These are phyloP conservation scores for Drosophila suzukii DNA, from an alignment of 1,140 invertebrate species.

Conservation along the genomic window DNA sequence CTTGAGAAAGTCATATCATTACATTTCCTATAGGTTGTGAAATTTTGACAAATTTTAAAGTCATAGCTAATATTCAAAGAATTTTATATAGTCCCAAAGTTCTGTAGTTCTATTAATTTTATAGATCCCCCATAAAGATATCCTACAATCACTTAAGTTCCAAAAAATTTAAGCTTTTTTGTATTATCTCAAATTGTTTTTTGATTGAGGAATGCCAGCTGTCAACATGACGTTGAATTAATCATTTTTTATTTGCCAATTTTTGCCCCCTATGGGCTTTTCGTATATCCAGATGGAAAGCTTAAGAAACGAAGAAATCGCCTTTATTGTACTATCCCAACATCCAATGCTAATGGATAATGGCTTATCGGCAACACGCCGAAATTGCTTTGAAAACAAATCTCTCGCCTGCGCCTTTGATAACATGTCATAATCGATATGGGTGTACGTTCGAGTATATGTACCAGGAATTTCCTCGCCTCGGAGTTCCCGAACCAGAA, in stretches of 20 bases:
- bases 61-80: background rate
- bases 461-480: conserved; percentile 19
- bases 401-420: conserved; percentile 7
- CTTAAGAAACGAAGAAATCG: background rate
- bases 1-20: too few species aligned
- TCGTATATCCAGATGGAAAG: background rate
- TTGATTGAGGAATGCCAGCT: background rate
- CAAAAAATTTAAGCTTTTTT: background rate
- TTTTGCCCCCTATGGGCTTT: too few species aligned
- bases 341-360: conserved; percentile 15
- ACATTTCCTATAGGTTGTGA: background rate
- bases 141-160: too few species aligned
- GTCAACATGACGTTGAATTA: background rate
- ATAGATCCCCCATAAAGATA: conserved; percentile 2
- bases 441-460: too few species aligned
- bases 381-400: conserved; percentile 30
- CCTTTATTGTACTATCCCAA: conserved; percentile 22
- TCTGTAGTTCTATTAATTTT: background rate
- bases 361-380: conserved; percentile 26
- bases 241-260: background rate
- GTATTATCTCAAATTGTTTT: background rate
- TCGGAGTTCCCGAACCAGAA: background rate
- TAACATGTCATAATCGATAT: conserved; percentile 23
- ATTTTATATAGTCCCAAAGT: background rate
- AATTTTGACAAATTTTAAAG: background rate